phyloP scores from a whole-genome alignment of 1,140 invertebrate genomes.

The Lucilia cuprina region DNA sequence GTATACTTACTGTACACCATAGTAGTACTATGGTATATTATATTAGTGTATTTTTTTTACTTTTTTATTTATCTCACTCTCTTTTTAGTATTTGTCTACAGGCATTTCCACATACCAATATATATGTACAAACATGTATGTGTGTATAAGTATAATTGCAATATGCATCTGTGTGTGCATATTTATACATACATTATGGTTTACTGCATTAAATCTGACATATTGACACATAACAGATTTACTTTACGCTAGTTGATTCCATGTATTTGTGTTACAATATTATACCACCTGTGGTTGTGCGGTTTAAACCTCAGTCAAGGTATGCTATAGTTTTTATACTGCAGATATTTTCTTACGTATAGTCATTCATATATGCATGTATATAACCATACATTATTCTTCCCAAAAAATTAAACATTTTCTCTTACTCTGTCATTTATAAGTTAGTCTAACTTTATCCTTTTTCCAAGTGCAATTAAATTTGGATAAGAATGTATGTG shows the following conservation, averaged over 20 bases:
- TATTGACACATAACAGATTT: slow-evolving; percentile 17
- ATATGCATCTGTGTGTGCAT: neutral
- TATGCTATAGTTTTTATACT: neutral
- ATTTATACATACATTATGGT: neutral
- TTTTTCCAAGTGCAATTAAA: neutral
- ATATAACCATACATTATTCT: too few relatives aligned
- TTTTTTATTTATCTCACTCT: neutral
- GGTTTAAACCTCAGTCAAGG: slow-evolving; percentile 6
- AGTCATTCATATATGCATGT: too few relatives aligned
- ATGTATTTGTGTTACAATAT: neutral
- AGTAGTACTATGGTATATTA: neutral
- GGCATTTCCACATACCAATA: neutral
- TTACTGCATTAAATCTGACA: slow-evolving; percentile 17
- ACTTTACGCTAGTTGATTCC: neutral
- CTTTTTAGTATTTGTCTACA: neutral
- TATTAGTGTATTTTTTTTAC: neutral
- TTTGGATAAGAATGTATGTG: neutral
- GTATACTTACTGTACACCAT: neutral
- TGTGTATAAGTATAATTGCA: neutral
- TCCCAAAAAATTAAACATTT: neutral
- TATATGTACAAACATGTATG: too few relatives aligned
- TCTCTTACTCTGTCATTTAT: neutral
- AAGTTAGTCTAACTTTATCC: neutral
- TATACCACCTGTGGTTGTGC: slow-evolving; percentile 13
- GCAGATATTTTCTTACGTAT: neutral